A percentile compares a stretch with the other conserved stretches of the same genome.
These are phyloP conservation scores for Pogonus chalceus DNA, from an alignment of 1,140 invertebrate species.

Conservation along the genomic window DNA sequence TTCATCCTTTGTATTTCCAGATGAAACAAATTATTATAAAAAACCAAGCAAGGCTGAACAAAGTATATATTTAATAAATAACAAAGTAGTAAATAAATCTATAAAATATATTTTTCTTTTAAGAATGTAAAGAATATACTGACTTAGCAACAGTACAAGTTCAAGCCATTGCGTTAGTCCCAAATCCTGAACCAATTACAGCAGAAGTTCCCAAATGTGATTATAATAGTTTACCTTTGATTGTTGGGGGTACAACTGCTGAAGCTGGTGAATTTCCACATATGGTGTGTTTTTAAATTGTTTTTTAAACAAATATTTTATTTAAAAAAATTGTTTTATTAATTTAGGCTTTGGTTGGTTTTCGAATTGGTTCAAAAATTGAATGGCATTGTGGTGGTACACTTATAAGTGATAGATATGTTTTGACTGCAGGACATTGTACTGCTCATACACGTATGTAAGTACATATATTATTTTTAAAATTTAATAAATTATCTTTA, in stretches of 20 bases:
- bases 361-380: conserved; percentile 23
- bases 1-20: conserved; percentile 5
- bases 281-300: conserved; percentile 38
- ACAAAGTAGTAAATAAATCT: not conserved
- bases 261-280: conserved; percentile 46
- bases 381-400: conserved; percentile 35
- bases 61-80: conserved; percentile 14
- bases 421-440: conserved; percentile 40
- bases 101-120: conserved; percentile 14
- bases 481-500: too few relatives aligned
- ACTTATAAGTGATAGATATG: conserved; percentile 33
- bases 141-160: conserved; percentile 27
- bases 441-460: conserved; percentile 21
- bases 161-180: conserved; percentile 29
- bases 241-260: conserved; percentile 43
- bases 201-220: conserved; percentile 33
- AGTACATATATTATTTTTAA: not conserved
- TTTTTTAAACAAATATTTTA: not conserved
- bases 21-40: conserved; percentile 8
- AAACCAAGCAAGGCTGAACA: conserved; percentile 16
- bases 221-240: conserved; percentile 35
- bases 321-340: not conserved
- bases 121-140: conserved; percentile 37
- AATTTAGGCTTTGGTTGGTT: conserved; percentile 21
- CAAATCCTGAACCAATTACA: conserved; percentile 24